Conservation (phyloP, 2,797 vertebrate genomes). For the Valencia hispanica region DNA sequence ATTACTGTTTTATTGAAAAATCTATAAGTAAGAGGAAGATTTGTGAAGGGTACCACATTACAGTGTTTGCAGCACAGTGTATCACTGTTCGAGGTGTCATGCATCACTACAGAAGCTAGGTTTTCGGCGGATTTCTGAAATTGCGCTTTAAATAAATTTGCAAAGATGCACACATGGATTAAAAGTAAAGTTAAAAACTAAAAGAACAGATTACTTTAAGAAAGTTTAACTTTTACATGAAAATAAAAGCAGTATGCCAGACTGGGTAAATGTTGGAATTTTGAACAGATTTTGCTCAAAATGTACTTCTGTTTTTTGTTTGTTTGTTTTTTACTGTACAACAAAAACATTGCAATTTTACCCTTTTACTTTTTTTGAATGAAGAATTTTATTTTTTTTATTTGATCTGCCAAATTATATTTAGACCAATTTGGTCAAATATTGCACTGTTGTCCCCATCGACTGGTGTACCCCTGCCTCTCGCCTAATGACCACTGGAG, state of each 20-base stretch:
- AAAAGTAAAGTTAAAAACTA: conserved; percentile 25
- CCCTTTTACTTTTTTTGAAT: not conserved
- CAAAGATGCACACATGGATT: conserved; percentile 18
- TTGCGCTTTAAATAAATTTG: conserved; percentile 22
- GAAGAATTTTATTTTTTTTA: not conserved
- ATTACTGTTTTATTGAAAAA: conserved; percentile 77
- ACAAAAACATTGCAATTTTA: not conserved
- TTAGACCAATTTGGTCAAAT: not conserved
- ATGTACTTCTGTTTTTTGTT: not conserved
- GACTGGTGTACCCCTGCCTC: no score
- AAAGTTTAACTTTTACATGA: not conserved
- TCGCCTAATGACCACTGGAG: no score
- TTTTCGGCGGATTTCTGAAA: conserved; percentile 40
- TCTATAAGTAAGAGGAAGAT: conserved; percentile 63
- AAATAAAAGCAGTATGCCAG: not conserved
- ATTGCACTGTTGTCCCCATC: not conserved
- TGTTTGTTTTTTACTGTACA: not conserved
- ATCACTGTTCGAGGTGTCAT: conserved; percentile 34
- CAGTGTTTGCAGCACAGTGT: conserved; percentile 26
- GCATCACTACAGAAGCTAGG: conserved; percentile 13
- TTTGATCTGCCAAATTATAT: not conserved
- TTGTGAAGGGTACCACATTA: conserved; percentile 52
- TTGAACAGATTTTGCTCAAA: not conserved
- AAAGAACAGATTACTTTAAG: conserved; percentile 13
- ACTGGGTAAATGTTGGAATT: not conserved